A percentile compares a stretch with the other conserved stretches of the same genome.
phyloP scores from a whole-genome alignment of 2,888 invertebrate genomes.

The Embidobia sp. region DNA sequence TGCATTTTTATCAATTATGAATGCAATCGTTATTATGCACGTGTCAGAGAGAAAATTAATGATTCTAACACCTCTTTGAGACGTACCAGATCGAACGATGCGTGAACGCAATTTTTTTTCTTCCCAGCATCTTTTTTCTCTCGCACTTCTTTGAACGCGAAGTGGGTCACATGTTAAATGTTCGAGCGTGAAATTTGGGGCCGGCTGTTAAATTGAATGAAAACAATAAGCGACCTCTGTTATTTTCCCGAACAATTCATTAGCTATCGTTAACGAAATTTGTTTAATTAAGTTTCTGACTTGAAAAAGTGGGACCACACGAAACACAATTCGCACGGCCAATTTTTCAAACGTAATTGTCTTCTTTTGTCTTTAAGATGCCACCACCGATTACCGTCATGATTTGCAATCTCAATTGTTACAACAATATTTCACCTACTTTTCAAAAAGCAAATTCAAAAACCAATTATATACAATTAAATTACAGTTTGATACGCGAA shows the following conservation, averaged over 20 bases:
- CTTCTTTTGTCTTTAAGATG: no score
- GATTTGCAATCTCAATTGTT: no score
- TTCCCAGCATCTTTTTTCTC: slow-evolving; percentile 1
- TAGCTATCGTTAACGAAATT: slow-evolving; percentile 12
- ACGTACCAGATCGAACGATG: slow-evolving; percentile 24
- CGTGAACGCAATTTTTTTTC: no score
- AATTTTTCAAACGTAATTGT: not conserved
- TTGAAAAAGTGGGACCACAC: not conserved
- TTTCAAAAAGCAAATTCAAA: no score
- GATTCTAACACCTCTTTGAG: slow-evolving; percentile 42
- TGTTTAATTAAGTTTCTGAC: slow-evolving; percentile 11
- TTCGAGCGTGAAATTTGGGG: slow-evolving; percentile 23
- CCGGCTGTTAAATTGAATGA: slow-evolving; percentile 16
- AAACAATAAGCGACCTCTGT: slow-evolving; percentile 11
- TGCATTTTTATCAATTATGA: slow-evolving; percentile 42
- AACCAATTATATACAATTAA: no score
- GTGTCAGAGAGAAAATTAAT: slow-evolving; percentile 45
- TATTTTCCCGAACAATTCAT: slow-evolving; percentile 16
- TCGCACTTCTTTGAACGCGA: slow-evolving; percentile 15
- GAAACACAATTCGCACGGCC: not conserved
- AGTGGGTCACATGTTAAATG: slow-evolving; percentile 31
- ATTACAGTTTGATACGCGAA: no score
- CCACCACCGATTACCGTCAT: no score
- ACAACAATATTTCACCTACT: no score
- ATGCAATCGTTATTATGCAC: slow-evolving; percentile 40